These are phyloP conservation scores for Numenius arquata DNA, from an alignment of 2,113 vertebrate species.

Conservation along the genomic window DNA sequence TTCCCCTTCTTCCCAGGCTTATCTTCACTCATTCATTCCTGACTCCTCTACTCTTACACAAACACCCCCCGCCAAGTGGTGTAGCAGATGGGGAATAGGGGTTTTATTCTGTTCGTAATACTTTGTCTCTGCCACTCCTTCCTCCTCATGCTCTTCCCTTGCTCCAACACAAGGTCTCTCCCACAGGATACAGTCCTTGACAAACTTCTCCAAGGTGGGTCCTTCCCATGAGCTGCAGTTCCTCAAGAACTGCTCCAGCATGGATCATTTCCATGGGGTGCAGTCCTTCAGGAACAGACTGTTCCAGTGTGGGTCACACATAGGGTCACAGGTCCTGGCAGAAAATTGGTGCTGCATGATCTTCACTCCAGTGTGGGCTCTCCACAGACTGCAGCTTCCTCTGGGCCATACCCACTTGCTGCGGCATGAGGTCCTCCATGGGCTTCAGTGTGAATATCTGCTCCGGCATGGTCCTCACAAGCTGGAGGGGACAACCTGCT, in stretches of 20 bases:
- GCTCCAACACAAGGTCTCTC: fast-evolving
- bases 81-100: neutral
- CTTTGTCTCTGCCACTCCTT: neutral
- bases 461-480: neutral
- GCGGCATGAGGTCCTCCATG: neutral
- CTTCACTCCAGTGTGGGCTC: neutral
- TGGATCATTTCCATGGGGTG: neutral
- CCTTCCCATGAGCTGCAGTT: neutral
- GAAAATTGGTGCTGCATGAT: neutral
- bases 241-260: neutral
- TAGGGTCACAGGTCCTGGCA: neutral
- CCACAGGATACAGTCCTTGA: neutral
- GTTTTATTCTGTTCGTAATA: fast-evolving
- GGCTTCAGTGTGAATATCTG: neutral
- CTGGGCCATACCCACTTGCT: neutral
- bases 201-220: neutral
- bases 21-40: neutral
- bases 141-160: neutral
- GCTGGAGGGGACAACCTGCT: neutral
- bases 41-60: neutral
- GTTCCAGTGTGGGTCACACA: neutral
- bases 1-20: neutral
- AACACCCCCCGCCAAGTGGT: fast-evolving
- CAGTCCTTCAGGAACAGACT: neutral
- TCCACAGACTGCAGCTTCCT: neutral